Conservation (phyloP, 2,113 vertebrate genomes). For the Psettodes erumei region DNA sequence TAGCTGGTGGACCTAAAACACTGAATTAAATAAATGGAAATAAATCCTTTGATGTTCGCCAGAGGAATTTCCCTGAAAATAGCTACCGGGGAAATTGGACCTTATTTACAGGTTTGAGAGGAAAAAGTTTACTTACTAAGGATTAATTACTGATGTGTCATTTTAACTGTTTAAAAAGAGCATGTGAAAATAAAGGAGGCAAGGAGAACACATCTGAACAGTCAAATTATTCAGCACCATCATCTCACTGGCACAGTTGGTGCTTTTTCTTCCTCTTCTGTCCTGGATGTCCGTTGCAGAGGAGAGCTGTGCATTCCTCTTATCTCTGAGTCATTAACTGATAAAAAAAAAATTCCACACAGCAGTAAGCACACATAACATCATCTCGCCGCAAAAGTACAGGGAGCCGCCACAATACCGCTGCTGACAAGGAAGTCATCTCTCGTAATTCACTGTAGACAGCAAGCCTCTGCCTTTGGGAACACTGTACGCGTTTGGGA, state of each 20-base stretch:
- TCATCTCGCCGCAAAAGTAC: constrained; percentile 19
- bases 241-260: background rate
- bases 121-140: background rate
- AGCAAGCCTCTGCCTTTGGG: background rate
- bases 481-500: no score
- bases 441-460: background rate
- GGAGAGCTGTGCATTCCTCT: constrained; percentile 48
- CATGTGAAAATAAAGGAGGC: background rate
- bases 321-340: constrained; percentile 71
- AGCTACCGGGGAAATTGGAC: background rate
- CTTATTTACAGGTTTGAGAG: constrained; percentile 5
- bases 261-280: constrained; percentile 59
- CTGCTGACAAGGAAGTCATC: constrained; percentile 49
- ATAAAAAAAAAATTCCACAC: constrained; percentile 65
- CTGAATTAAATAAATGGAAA: no score
- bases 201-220: background rate
- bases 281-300: constrained; percentile 58
- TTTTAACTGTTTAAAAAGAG: background rate
- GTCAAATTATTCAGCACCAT: background rate
- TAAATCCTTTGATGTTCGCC: background rate
- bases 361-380: constrained; percentile 15
- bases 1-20: no score
- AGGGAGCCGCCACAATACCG: background rate
- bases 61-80: constrained; percentile 21
- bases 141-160: background rate